Conservation (phyloP, 2,888 invertebrate species). For the Euclidia mi region DNA sequence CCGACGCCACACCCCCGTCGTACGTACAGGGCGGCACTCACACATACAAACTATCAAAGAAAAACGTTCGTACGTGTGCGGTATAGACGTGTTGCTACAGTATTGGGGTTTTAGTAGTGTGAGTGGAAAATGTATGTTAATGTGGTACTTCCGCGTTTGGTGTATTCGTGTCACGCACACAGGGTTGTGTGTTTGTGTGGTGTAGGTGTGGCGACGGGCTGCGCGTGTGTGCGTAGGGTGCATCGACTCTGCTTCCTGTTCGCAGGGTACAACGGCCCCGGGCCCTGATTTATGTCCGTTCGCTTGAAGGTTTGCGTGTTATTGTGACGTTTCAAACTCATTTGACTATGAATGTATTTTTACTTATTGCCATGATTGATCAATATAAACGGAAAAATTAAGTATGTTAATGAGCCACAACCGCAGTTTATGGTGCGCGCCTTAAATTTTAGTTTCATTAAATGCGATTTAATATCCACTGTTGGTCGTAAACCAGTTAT, state of each 20-base stretch:
- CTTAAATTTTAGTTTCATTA: conserved; percentile 17
- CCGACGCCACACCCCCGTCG: conserved; percentile 79
- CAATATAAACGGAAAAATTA: conserved; percentile 50
- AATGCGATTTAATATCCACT: conserved; percentile 1
- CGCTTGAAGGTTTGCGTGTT: conserved; percentile 84
- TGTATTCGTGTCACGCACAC: conserved; percentile 83
- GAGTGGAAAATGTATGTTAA: conserved; percentile 84
- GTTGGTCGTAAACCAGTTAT: background rate
- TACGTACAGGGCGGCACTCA: conserved; percentile 81
- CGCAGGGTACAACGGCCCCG: conserved; percentile 85
- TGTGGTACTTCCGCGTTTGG: conserved; percentile 83
- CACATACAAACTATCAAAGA: conserved; percentile 66
- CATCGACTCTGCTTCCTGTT: conserved; percentile 87
- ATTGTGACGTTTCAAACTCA: conserved; percentile 76
- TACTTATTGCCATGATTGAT: conserved; percentile 62
- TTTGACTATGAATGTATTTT: conserved; percentile 60
- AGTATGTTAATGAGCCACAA: conserved; percentile 32
- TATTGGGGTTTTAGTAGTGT: conserved; percentile 61
- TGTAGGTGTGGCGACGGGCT: conserved; percentile 35
- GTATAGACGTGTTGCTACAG: conserved; percentile 60
- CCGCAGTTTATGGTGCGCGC: conserved; percentile 30
- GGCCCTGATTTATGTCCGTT: conserved; percentile 82
- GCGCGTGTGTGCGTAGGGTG: conserved; percentile 78
- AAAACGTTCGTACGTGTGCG: conserved; percentile 48
- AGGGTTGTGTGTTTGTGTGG: conserved; percentile 29